Percentiles rank a stretch among this genome's conserved stretches.
These are phyloP conservation scores for Xestia rhomboidea DNA, from an alignment of 2,888 invertebrate species.

Conservation along the genomic window DNA sequence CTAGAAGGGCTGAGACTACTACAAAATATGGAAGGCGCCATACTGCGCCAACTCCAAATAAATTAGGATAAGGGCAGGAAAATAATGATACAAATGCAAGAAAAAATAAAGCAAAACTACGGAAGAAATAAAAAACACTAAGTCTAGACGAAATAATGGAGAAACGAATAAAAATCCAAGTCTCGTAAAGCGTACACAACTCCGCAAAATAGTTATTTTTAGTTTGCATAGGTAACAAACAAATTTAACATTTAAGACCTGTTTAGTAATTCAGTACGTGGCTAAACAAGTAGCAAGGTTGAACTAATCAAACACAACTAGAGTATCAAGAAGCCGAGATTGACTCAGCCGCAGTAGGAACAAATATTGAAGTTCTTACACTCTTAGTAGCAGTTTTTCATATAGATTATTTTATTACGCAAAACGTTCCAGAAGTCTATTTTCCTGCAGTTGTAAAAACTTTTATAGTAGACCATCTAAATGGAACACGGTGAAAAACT, in stretches of 20 bases:
- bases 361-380: not conserved
- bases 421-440: constrained; percentile 76
- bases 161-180: not conserved
- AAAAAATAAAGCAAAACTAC: not conserved
- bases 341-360: constrained; percentile 38
- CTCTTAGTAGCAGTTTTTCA: constrained; percentile 31
- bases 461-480: constrained; percentile 85
- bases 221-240: constrained; percentile 46
- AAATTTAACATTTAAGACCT: constrained; percentile 53
- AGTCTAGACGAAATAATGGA: not conserved
- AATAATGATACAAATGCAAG: not conserved
- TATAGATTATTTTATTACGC: constrained; percentile 64
- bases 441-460: constrained; percentile 82
- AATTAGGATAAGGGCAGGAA: not conserved
- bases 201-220: constrained; percentile 48
- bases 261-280: constrained; percentile 50
- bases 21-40: not conserved
- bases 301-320: constrained; percentile 60
- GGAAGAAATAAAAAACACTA: not conserved
- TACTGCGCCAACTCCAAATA: not conserved
- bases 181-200: constrained; percentile 1
- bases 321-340: constrained; percentile 61
- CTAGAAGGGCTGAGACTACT: not conserved
- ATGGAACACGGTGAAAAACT: constrained; percentile 84
- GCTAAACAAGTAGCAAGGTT: constrained; percentile 65